Base-by-base conservation (phyloP, 2,888 invertebrate genomes). In the Elaeidobius kamerunicus region DNA sequence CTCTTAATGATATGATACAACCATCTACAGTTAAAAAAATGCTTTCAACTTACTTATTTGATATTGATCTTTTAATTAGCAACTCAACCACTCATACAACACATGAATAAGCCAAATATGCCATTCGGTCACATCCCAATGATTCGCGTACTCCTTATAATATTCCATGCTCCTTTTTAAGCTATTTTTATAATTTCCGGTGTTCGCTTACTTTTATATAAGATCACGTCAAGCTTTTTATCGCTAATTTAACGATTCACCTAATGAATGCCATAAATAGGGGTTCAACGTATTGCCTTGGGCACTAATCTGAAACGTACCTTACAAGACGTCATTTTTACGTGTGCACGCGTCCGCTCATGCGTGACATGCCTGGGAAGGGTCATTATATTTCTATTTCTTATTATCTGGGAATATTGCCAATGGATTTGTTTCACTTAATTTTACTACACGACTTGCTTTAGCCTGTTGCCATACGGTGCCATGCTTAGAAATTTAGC, bases 241-340 rank as follows among this genome's bases (percentile, higher is more conserved):
- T 55, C 35, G 39, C 47, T n/a, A 43, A 38, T 48, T 53, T 53
- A 53, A 53, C 53, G 53, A 53, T 53, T 55, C 54, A 45, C 41
- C 39, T 55, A 55, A 63, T 63, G 63, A 63, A 60, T 63, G 4
- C 4, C 9, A 23, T 61, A 63, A 63, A 18, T 23, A 14, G 20
- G 63, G 59, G 63, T 65, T 63, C 61, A 61, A 63, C 63, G 64
- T 61, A 62, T 63, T 54, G 57, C 47, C 51, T 58, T 52, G 59
- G 55, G 58, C 63, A 50, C 43, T 49, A 57, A 50, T 55, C 52
- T 44, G 52, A 55, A 46, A 55, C 55, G 41, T 45, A 27, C 6
- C 23, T 20, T 9, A 17, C 17, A 7, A 18, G 40, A 28, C 52
- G 52, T 46, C 49, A 51, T 52, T 19, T 40, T 45, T 35, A 46